Conservation (phyloP, 2,113 vertebrate species). For the Malurus elegans region DNA sequence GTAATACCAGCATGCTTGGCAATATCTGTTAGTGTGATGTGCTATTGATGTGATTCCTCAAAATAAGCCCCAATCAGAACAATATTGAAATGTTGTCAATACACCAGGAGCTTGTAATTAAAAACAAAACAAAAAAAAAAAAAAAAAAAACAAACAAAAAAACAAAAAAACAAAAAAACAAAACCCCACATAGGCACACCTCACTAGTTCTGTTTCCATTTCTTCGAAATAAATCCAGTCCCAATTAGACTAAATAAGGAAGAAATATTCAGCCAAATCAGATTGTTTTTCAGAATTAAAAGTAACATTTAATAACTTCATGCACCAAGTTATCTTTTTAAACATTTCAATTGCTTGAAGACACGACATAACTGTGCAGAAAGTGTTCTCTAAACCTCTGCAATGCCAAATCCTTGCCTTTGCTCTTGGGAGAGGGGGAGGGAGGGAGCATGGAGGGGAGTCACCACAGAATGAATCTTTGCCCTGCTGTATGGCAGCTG, state of each 20-base stretch:
- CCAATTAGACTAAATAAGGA: not conserved
- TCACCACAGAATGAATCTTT: not conserved
- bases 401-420: not conserved
- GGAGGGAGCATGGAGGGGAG: not conserved
- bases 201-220: not conserved
- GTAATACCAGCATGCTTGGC: not conserved
- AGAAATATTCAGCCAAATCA: not conserved
- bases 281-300: not conserved
- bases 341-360: not conserved
- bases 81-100: not conserved
- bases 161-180: fast-evolving
- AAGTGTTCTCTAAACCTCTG: not conserved
- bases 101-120: not conserved
- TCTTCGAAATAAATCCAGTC: not conserved
- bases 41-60: not conserved
- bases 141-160: too few relatives aligned
- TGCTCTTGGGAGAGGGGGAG: not conserved
- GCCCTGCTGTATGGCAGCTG: not conserved
- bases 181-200: not conserved
- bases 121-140: not conserved
- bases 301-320: not conserved
- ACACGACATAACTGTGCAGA: not conserved
- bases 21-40: not conserved
- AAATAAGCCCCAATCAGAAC: not conserved
- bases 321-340: not conserved